These are phyloP conservation scores for Sphenodon punctatus DNA, from an alignment of 2,797 vertebrate genomes.

Conservation along the genomic window DNA sequence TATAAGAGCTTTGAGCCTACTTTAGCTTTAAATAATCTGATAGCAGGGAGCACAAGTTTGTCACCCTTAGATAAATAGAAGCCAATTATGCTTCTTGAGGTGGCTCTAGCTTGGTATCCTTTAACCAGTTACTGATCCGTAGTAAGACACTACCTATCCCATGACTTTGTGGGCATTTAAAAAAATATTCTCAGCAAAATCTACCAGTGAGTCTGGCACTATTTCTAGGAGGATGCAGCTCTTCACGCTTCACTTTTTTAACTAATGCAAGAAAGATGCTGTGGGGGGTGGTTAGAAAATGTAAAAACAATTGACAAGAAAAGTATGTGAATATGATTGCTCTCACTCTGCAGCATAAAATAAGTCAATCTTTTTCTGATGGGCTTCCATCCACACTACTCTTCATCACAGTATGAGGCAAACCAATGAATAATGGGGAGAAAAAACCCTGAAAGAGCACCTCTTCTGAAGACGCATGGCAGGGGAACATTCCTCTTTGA, in stretches of 20 bases:
- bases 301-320: not conserved
- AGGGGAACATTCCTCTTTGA: slow-evolving; percentile 29
- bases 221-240: not conserved
- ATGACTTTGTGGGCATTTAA: too few species aligned
- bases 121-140: too few species aligned
- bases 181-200: not conserved
- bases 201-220: not conserved
- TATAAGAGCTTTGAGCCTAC: too few species aligned
- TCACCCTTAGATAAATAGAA: too few species aligned
- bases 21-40: too few species aligned
- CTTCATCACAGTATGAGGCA: not conserved
- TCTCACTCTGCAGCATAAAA: not conserved
- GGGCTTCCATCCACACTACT: not conserved
- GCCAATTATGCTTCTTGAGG: too few species aligned
- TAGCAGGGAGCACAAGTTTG: too few species aligned
- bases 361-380: not conserved
- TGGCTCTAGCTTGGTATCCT: too few species aligned
- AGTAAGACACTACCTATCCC: too few species aligned
- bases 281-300: not conserved
- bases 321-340: not conserved
- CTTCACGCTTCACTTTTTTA: not conserved
- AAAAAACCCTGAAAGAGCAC: not conserved
- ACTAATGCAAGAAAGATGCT: not conserved
- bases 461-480: slow-evolving; percentile 5
- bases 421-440: not conserved